phyloP scores from a whole-genome alignment of 2,113 vertebrate species.

The Ictidomys tridecemlineatus region DNA sequence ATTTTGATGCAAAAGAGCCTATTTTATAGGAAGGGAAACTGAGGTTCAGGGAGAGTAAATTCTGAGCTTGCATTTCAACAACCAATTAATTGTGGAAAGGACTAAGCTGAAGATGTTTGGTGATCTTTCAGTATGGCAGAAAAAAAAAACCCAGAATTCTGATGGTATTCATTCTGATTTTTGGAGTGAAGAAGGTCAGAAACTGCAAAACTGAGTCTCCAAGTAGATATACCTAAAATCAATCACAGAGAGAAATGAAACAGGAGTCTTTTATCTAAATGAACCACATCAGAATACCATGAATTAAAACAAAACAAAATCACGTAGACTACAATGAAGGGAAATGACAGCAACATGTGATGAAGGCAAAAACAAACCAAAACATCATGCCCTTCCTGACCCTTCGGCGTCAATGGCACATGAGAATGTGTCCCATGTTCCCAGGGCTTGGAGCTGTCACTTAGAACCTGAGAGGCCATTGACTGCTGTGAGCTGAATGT shows the following conservation, averaged over 20 bases:
- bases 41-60: conserved; percentile 1
- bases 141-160: neutral
- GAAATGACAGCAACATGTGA: neutral
- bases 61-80: neutral
- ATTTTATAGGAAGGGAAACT: neutral
- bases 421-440: neutral
- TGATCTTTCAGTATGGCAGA: neutral
- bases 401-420: fast-evolving
- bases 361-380: neutral
- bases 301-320: neutral
- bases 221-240: neutral
- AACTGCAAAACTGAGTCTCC: neutral
- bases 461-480: neutral
- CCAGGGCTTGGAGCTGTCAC: neutral
- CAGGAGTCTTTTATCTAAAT: neutral
- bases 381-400: neutral
- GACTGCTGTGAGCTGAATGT: neutral
- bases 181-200: neutral
- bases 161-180: neutral
- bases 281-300: neutral
- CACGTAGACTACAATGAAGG: neutral
- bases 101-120: neutral
- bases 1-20: neutral
- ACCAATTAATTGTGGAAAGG: neutral
- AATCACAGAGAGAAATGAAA: neutral